Evolutionary conservation across 2,888 invertebrate species (phyloP).

Genomic region (Rhorus exstirpatorius): DNA sequence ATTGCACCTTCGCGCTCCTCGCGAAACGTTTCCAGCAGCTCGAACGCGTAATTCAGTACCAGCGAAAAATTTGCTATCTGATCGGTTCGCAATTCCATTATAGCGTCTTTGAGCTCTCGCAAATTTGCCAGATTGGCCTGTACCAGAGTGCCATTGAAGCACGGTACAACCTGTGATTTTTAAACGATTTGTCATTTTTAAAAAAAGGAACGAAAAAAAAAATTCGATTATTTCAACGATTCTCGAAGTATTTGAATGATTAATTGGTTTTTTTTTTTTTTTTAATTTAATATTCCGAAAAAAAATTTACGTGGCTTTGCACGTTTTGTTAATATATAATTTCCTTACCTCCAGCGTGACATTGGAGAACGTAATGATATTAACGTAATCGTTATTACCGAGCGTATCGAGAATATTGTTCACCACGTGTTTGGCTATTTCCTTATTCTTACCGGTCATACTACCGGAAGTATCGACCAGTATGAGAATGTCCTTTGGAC

Average conservation of each 20-base stretch:
- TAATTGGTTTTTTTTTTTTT: neutral
- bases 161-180: conserved; percentile 89
- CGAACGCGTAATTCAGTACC: conserved; percentile 96
- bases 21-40: conserved; percentile 91
- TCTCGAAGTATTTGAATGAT: no score
- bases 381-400: conserved; percentile 99
- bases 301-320: no score
- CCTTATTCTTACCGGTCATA: conserved; percentile 95
- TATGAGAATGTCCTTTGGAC: conserved; percentile 97
- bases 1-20: conserved; percentile 89
- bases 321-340: no score
- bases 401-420: conserved; percentile 97
- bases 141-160: conserved; percentile 95
- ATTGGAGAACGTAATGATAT: conserved; percentile 96
- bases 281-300: no score
- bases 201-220: no score
- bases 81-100: conserved; percentile 93
- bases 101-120: conserved; percentile 92
- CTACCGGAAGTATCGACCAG: conserved; percentile 96
- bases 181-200: conserved; percentile 17
- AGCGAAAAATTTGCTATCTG: conserved; percentile 97
- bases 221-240: no score
- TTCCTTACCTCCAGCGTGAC: conserved; percentile 90
- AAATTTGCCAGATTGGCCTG: conserved; percentile 96
- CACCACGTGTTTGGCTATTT: conserved; percentile 96